Conservation (phyloP, 2,113 vertebrate genomes). For the Sceloporus undulatus region DNA sequence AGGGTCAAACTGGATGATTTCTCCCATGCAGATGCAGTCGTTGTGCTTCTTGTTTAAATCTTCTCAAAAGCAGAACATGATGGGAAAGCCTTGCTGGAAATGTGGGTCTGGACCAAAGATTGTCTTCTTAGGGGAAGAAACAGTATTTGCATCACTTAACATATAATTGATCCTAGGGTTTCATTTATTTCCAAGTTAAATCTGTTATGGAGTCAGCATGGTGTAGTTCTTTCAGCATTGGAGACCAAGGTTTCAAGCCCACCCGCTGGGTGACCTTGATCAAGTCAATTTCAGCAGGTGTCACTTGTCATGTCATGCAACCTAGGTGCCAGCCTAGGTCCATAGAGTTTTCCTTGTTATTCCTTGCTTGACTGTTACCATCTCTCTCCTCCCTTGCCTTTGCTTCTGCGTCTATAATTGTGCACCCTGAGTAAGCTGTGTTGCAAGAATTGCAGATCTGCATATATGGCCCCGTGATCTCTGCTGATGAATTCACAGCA, state of each 20-base stretch:
- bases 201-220: too few species aligned
- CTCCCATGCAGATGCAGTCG: too few species aligned
- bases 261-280: neutral
- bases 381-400: slow-evolving; percentile 24
- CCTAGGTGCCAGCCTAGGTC: neutral
- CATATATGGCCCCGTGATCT: slow-evolving; percentile 69
- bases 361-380: slow-evolving; percentile 21
- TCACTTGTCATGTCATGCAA: neutral
- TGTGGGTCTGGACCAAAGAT: neutral
- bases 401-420: slow-evolving; percentile 76
- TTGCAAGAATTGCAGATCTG: slow-evolving; percentile 41
- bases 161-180: too few species aligned
- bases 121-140: neutral
- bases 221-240: too few species aligned
- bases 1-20: too few species aligned
- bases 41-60: neutral
- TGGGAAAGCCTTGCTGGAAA: too few species aligned
- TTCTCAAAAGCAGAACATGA: neutral
- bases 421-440: slow-evolving; percentile 64
- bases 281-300: neutral
- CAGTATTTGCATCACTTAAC: too few species aligned
- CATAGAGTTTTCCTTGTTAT: slow-evolving; percentile 22
- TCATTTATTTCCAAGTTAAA: too few species aligned
- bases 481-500: slow-evolving; percentile 53
- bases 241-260: too few species aligned